phyloP scores from a whole-genome alignment of 2,797 vertebrate species.

The Crocidura indochinensis region DNA sequence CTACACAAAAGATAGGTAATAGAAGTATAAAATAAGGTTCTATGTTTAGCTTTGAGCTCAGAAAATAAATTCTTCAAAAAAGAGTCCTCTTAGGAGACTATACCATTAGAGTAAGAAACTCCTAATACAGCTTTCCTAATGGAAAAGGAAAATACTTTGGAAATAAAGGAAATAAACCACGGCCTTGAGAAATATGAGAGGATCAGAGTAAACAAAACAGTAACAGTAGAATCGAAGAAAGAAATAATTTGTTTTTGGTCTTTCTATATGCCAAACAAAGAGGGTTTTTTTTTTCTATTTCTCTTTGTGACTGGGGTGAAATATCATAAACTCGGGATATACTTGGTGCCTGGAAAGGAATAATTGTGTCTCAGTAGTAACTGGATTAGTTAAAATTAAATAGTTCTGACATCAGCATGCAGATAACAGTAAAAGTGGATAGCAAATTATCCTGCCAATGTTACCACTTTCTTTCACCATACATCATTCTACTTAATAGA shows the following conservation, averaged over 20 bases:
- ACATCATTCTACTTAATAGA: not conserved
- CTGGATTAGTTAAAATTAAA: not conserved
- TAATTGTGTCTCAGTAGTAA: not conserved
- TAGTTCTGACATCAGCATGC: not conserved
- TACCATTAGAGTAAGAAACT: not conserved
- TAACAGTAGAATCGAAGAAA: not conserved
- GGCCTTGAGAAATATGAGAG: not conserved
- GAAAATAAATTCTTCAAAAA: not conserved
- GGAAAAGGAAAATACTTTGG: slow-evolving; percentile 9
- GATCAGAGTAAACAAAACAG: not conserved
- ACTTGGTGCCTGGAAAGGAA: not conserved
- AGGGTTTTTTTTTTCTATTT: not conserved
- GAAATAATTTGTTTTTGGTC: not conserved
- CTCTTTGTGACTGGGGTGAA: not conserved
- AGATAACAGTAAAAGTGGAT: not conserved
- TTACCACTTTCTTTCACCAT: not conserved
- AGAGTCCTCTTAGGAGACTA: not conserved
- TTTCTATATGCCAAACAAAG: not conserved
- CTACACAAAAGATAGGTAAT: not conserved
- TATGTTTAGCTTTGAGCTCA: not conserved
- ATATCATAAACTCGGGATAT: not conserved
- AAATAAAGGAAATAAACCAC: not conserved
- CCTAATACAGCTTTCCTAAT: not conserved
- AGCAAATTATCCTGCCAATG: not conserved
- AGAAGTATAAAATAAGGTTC: not conserved